Evolutionary conservation across 2,888 invertebrate species (phyloP).

Genomic region (Encarsia formosa): DNA sequence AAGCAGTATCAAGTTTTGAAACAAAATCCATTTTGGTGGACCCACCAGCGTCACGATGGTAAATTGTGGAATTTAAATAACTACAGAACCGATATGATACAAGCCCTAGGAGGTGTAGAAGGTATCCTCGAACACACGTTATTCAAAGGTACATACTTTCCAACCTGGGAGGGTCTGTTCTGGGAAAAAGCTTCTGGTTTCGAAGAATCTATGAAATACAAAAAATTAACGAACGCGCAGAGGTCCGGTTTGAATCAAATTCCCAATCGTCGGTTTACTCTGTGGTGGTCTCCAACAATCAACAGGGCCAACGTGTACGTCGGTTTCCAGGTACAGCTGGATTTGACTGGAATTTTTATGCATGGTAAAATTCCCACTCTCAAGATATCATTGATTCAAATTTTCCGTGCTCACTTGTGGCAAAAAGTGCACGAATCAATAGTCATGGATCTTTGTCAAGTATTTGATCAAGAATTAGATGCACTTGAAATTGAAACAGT

Average conservation of each 20-base stretch:
- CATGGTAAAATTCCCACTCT: slow-evolving; percentile 99
- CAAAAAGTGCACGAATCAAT: slow-evolving; percentile 99
- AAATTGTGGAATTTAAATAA: slow-evolving; percentile 99
- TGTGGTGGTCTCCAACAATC: slow-evolving; percentile 99
- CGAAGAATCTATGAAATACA: slow-evolving; percentile 99
- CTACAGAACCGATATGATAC: slow-evolving; percentile 99
- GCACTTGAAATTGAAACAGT: slow-evolving; percentile 99
- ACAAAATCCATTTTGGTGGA: slow-evolving; percentile 99
- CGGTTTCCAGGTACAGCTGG: slow-evolving; percentile 96
- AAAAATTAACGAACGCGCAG: slow-evolving; percentile 98
- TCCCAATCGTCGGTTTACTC: slow-evolving; percentile 97
- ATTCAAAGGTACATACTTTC: slow-evolving; percentile 99
- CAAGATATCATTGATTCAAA: slow-evolving; percentile 98
- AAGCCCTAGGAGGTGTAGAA: slow-evolving; percentile 97
- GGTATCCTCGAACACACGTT: slow-evolving; percentile 98
- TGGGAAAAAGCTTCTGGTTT: slow-evolving; percentile 99
- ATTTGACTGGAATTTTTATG: slow-evolving; percentile 99
- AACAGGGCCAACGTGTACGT: slow-evolving; percentile 97
- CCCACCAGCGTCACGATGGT: slow-evolving; percentile 98
- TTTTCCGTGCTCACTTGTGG: slow-evolving; percentile 99
- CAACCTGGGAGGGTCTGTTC: slow-evolving; percentile 99
- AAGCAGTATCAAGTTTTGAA: slow-evolving; percentile 98
- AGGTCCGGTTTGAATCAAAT: slow-evolving; percentile 99
- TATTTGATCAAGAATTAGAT: slow-evolving; percentile 98
- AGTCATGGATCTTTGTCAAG: slow-evolving; percentile 99